Conservation (phyloP, 2,888 invertebrate genomes). For the Ophion slaviceki region DNA sequence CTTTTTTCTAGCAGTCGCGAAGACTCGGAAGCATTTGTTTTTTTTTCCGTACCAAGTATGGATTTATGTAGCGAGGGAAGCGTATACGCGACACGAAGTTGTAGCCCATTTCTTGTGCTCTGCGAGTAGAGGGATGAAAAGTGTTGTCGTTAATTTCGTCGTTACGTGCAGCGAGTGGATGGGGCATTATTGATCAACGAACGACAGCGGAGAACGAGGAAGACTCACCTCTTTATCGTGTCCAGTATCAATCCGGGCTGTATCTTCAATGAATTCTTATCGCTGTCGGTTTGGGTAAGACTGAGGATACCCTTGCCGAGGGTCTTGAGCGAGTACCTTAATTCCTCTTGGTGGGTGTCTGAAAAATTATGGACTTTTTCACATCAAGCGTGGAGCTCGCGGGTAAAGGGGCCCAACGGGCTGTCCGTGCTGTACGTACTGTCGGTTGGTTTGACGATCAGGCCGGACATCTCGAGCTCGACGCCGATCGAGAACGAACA, state of each 20-base stretch:
- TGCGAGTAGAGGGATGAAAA: constrained; percentile 68
- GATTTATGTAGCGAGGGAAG: constrained; percentile 89
- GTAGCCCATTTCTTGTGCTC: constrained; percentile 82
- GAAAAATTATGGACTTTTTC: constrained; percentile 67
- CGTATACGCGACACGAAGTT: constrained; percentile 84
- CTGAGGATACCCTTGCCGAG: constrained; percentile 89
- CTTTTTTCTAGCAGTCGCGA: background rate
- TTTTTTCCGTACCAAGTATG: constrained; percentile 85
- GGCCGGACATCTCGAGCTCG: constrained; percentile 87
- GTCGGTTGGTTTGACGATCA: constrained; percentile 87
- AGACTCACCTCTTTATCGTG: constrained; percentile 85
- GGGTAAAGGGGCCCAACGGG: constrained; percentile 10
- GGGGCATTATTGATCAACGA: background rate
- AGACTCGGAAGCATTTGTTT: background rate
- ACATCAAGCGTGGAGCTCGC: constrained; percentile 52
- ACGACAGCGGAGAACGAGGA: background rate
- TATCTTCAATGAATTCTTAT: constrained; percentile 86
- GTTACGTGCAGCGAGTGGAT: background rate
- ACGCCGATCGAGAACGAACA: constrained; percentile 87
- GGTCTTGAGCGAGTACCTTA: constrained; percentile 88
- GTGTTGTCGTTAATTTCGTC: background rate
- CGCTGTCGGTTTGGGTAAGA: constrained; percentile 85
- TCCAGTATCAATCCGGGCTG: constrained; percentile 88
- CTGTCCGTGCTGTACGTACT: constrained; percentile 83
- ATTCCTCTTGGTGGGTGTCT: constrained; percentile 86